These are phyloP conservation scores for Lysiphlebus fabarum DNA, from an alignment of 1,140 invertebrate species.

Conservation along the genomic window DNA sequence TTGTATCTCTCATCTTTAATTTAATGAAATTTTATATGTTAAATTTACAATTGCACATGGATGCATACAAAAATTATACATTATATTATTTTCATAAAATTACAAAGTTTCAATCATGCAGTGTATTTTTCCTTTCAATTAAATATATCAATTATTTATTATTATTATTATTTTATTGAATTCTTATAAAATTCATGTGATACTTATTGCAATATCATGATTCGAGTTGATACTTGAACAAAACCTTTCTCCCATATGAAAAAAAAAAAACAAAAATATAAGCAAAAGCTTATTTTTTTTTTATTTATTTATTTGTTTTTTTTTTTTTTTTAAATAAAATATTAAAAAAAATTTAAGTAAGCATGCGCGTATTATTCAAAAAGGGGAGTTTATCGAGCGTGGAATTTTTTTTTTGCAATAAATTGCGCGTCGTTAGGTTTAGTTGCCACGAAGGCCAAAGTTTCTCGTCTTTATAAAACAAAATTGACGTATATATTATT, in stretches of 20 bases:
- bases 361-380: constrained; percentile 20
- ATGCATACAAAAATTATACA: too few relatives aligned
- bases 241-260: too few relatives aligned
- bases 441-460: constrained; percentile 15
- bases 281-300: not conserved
- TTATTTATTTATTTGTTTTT: constrained; percentile 1
- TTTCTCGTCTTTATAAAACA: not conserved
- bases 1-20: constrained; percentile 15
- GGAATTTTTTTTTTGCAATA: constrained; percentile 28
- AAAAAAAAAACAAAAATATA: too few relatives aligned
- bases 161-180: too few relatives aligned
- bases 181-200: too few relatives aligned
- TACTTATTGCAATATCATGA: too few relatives aligned
- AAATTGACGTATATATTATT: not conserved
- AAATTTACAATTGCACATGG: too few relatives aligned
- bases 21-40: not conserved
- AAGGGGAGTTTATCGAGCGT: constrained; percentile 30
- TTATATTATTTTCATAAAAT: too few relatives aligned
- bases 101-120: too few relatives aligned
- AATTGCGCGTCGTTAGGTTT: constrained; percentile 26
- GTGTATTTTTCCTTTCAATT: too few relatives aligned
- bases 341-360: constrained; percentile 11
- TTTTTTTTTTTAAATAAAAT: constrained; percentile 5
- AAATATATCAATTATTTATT: too few relatives aligned
- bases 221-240: too few relatives aligned